These are phyloP conservation scores for Glaucopsyche alexis DNA, from an alignment of 2,888 invertebrate genomes.

Conservation along the genomic window DNA sequence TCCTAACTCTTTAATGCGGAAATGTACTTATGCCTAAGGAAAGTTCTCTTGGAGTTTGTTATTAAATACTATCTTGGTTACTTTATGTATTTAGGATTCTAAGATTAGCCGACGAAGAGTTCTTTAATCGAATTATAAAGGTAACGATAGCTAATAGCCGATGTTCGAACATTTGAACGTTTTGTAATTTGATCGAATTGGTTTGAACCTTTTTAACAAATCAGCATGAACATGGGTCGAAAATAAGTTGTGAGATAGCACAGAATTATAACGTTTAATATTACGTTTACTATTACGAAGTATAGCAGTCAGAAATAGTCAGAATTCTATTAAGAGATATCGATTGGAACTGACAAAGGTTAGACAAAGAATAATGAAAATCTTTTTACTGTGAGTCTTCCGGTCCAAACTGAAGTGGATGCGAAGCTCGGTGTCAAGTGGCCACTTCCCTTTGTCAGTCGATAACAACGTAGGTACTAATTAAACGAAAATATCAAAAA, in stretches of 20 bases:
- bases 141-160: too few relatives aligned
- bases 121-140: too few relatives aligned
- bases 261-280: too few relatives aligned
- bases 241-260: too few relatives aligned
- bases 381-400: slow-evolving; percentile 10
- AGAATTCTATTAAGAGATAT: neutral
- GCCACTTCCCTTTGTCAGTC: slow-evolving; percentile 11
- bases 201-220: too few relatives aligned
- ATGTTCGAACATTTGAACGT: too few relatives aligned
- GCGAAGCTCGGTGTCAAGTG: neutral
- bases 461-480: neutral
- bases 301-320: neutral
- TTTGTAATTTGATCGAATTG: too few relatives aligned
- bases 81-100: neutral
- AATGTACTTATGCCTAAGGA: slow-evolving; percentile 19
- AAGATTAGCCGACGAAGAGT: neutral
- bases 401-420: neutral
- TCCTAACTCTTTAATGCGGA: slow-evolving; percentile 20
- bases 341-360: neutral
- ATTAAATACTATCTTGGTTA: neutral
- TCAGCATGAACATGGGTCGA: too few relatives aligned
- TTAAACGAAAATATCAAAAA: neutral
- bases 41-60: neutral
- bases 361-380: slow-evolving; percentile 6
- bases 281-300: neutral